Evolutionary conservation across 2,888 invertebrate genomes (phyloP), one percentile per base, ranked within the genome.

Genomic region (Poecilus cupreus): DNA sequence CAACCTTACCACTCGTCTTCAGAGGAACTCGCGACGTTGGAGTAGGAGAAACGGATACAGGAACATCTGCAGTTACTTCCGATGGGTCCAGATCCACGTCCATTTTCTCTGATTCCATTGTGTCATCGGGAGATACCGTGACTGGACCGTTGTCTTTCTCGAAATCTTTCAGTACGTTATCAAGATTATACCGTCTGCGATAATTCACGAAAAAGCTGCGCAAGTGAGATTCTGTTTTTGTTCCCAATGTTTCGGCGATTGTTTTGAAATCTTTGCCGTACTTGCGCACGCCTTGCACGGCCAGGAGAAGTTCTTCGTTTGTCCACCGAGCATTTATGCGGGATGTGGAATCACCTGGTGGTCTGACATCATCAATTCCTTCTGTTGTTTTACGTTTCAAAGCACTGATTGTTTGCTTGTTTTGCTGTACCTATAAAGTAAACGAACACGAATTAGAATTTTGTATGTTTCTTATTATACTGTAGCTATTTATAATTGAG

Each of bases 201-300:
- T 98, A 96, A 87, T 96, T 97, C 6, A 96, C 93, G 90, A 96
- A 98, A 90, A 98, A 98, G 70, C 95, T 94, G 83, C 97, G 94
- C 60, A 98, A 92, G 88, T 98, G 98, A 72, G 95, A 94, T 89
- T 98, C 98, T 0, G 96, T 97, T 91, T 98, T 98, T 75, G 97
- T 98, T 83, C 97, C 97, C 84, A 98, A 93, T 10, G 97, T 95
- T 88, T 98, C 98, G 13, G 98, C 97, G 84, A 98, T 98, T 32
- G 97, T 96, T 90, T 96, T 93, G 89, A 96, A 97, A 89, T 97
- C 95, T 90, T 95, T 95, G 88, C 96, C 96, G 86, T 94, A 95
- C 89, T 95, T 95, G 83, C 94, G 91, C 82, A 94, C 93, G 87
- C 97, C 98, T 87, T 97, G 96, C 39, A 98, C 96, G 16, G 97